Conservation (phyloP, 2,888 invertebrate genomes). For the Diaperis boleti region DNA sequence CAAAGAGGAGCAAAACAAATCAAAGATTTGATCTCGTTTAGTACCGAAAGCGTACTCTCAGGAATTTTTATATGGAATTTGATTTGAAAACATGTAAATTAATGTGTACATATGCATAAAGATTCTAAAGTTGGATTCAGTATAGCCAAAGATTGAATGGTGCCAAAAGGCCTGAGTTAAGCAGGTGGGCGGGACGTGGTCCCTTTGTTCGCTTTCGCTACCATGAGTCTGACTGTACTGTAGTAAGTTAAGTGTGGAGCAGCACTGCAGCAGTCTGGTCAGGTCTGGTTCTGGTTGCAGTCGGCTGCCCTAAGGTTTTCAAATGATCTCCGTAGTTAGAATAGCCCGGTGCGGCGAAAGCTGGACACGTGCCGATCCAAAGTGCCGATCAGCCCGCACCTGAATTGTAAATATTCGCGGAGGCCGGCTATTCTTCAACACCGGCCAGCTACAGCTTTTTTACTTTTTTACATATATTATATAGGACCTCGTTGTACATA, state of each 20-base stretch:
- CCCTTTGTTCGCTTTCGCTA: conserved; percentile 63
- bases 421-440: conserved; percentile 44
- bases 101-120: conserved; percentile 52
- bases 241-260: conserved; percentile 55
- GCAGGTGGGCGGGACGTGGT: conserved; percentile 56
- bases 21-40: conserved; percentile 66
- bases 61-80: conserved; percentile 62
- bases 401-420: conserved; percentile 50
- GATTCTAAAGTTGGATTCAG: conserved; percentile 62
- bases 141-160: conserved; percentile 65
- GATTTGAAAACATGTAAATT: conserved; percentile 54
- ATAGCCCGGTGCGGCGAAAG: conserved; percentile 63
- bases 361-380: conserved; percentile 60
- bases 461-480: conserved; percentile 54
- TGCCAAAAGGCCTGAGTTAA: conserved; percentile 56
- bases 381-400: conserved; percentile 63
- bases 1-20: conserved; percentile 66
- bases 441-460: conserved; percentile 57
- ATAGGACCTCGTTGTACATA: conserved; percentile 50
- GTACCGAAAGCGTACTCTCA: conserved; percentile 59
- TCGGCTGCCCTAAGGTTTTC: conserved; percentile 63
- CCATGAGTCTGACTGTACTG: conserved; percentile 60
- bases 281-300: conserved; percentile 38
- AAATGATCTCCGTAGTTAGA: conserved; percentile 67
- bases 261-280: conserved; percentile 45